Conservation (phyloP, 2,888 invertebrate species). For the Mycogona germanica region DNA sequence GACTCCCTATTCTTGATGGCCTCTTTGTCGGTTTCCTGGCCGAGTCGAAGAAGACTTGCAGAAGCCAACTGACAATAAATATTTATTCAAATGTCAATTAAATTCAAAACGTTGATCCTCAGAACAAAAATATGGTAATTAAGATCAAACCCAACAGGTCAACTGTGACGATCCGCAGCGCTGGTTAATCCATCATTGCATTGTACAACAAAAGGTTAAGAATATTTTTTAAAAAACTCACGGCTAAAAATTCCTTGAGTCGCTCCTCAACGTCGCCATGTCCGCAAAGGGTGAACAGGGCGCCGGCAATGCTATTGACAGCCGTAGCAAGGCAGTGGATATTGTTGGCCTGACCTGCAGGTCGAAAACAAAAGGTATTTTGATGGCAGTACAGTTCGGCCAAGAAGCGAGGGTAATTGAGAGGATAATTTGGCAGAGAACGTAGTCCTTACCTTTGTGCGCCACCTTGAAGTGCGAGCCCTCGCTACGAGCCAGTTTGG, state of each 20-base stretch:
- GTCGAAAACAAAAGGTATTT: neutral
- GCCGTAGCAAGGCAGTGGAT: constrained; percentile 97
- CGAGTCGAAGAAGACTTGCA: constrained; percentile 83
- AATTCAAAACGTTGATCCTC: constrained; percentile 1
- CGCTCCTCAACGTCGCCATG: constrained; percentile 94
- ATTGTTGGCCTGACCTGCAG: constrained; percentile 90
- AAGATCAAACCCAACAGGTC: constrained; percentile 3
- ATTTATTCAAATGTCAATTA: constrained; percentile 11
- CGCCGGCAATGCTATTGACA: constrained; percentile 90
- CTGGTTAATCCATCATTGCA: neutral
- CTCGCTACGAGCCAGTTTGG: constrained; percentile 82
- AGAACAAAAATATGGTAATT: constrained; percentile 1
- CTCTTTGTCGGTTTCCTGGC: constrained; percentile 92
- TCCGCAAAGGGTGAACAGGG: constrained; percentile 89
- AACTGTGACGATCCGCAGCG: neutral
- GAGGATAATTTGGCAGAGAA: too few species aligned
- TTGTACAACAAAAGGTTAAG: neutral
- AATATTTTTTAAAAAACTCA: constrained; percentile 30
- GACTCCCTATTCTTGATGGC: constrained; percentile 89
- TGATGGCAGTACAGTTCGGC: too few species aligned
- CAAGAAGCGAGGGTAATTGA: too few species aligned
- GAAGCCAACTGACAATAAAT: constrained; percentile 57
- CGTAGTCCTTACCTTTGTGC: constrained; percentile 16
- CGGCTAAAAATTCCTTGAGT: constrained; percentile 82
- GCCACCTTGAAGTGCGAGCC: constrained; percentile 48